phyloP scores from a whole-genome alignment of 1,140 invertebrate genomes.

The Drosophila carrolli region DNA sequence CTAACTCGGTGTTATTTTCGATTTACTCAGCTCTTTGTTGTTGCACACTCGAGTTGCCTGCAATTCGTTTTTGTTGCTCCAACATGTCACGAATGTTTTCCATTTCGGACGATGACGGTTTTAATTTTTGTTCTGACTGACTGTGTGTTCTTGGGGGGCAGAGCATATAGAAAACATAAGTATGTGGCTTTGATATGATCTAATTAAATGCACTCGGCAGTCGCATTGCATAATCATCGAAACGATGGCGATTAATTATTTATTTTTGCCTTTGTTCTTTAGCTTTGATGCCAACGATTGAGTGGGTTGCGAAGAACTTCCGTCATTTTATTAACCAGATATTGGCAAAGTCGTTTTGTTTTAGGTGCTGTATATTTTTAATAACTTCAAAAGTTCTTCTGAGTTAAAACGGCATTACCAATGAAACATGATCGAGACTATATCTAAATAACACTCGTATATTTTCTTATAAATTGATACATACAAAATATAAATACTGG shows the following conservation, averaged over 20 bases:
- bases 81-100: constrained; percentile 77
- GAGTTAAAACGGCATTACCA: too few species aligned
- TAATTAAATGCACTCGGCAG: constrained; percentile 43
- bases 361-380: neutral
- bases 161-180: constrained; percentile 21
- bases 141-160: constrained; percentile 39
- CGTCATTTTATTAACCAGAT: constrained; percentile 2
- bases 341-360: neutral
- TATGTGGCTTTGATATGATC: constrained; percentile 20
- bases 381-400: too few species aligned
- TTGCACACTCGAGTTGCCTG: constrained; percentile 25
- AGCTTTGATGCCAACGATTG: neutral
- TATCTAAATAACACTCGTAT: too few species aligned
- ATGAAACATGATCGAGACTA: too few species aligned
- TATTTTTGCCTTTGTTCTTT: constrained; percentile 20
- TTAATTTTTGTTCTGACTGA: constrained; percentile 24
- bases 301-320: constrained; percentile 10
- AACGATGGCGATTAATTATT: neutral
- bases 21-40: constrained; percentile 28
- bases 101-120: constrained; percentile 49
- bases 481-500: neutral
- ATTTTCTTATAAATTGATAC: too few species aligned
- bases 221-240: constrained; percentile 46
- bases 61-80: constrained; percentile 39
- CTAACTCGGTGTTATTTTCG: constrained; percentile 63